Evolutionary conservation across 2,113 vertebrate species (phyloP).

Genomic region (Nothoprocta perdicaria): DNA sequence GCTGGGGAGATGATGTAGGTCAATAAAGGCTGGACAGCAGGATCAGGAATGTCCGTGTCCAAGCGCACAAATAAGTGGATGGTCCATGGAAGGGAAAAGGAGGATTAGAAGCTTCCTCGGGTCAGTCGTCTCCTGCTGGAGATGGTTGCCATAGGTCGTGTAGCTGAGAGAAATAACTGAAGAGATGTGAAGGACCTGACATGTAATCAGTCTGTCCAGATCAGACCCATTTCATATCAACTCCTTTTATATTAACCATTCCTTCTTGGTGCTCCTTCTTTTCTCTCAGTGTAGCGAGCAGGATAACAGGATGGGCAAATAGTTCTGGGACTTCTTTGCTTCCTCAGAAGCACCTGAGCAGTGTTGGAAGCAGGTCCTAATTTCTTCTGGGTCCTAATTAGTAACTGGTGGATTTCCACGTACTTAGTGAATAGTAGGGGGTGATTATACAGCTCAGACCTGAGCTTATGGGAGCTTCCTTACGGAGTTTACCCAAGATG

Average conservation of each 20-base stretch:
- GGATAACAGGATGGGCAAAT: background rate
- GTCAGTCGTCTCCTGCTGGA: background rate
- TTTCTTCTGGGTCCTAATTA: background rate
- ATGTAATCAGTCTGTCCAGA: background rate
- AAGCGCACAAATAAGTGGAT: background rate
- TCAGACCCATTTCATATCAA: background rate
- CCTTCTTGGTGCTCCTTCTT: background rate
- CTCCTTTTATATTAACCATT: too few species aligned
- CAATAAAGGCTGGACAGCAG: background rate
- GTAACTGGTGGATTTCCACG: background rate
- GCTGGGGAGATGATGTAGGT: background rate
- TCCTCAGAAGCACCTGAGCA: background rate
- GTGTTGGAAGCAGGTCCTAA: background rate
- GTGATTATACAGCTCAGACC: background rate
- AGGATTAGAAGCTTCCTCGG: background rate
- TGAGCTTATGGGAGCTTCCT: accelerated
- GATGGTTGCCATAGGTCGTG: background rate
- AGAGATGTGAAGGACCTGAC: background rate
- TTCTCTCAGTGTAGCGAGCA: background rate
- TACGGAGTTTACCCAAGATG: background rate
- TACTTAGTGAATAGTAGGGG: background rate
- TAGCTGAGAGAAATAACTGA: background rate
- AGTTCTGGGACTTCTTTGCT: background rate
- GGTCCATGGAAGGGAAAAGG: background rate
- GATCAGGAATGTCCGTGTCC: background rate